Conservation (phyloP, 2,113 vertebrate species). For the Entelurus aequoreus region DNA sequence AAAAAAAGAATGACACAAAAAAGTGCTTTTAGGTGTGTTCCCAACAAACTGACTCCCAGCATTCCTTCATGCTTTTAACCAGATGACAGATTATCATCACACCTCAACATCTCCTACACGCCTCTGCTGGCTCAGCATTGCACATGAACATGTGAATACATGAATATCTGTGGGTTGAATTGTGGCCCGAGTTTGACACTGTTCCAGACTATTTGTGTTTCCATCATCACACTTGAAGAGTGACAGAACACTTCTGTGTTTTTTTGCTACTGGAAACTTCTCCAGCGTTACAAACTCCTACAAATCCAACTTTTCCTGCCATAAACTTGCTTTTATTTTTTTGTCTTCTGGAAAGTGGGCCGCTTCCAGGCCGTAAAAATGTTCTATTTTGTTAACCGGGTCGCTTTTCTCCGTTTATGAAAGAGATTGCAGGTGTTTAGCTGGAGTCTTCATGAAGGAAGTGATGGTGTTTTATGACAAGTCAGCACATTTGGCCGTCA, state of each 20-base stretch:
- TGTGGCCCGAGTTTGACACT: neutral
- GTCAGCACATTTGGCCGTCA: slow-evolving; percentile 1
- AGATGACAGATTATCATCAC: no score
- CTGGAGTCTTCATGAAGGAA: slow-evolving; percentile 3
- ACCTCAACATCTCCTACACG: no score
- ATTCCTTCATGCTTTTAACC: no score
- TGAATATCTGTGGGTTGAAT: neutral
- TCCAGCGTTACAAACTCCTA: neutral
- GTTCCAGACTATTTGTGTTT: no score
- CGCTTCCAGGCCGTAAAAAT: slow-evolving; percentile 2
- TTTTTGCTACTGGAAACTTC: neutral
- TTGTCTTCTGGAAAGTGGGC: neutral
- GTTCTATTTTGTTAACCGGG: slow-evolving; percentile 1
- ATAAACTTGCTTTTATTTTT: neutral
- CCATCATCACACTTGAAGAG: no score
- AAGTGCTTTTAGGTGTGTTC: no score
- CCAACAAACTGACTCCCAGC: no score
- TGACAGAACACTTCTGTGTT: no score
- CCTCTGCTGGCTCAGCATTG: no score
- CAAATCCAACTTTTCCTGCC: slow-evolving; percentile 3
- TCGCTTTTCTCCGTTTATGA: neutral
- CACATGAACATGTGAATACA: no score
- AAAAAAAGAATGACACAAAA: no score
- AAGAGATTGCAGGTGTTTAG: neutral
- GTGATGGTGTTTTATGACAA: neutral